Conservation (phyloP, 2,797 vertebrate species). For the Sylvilagus floridanus region DNA sequence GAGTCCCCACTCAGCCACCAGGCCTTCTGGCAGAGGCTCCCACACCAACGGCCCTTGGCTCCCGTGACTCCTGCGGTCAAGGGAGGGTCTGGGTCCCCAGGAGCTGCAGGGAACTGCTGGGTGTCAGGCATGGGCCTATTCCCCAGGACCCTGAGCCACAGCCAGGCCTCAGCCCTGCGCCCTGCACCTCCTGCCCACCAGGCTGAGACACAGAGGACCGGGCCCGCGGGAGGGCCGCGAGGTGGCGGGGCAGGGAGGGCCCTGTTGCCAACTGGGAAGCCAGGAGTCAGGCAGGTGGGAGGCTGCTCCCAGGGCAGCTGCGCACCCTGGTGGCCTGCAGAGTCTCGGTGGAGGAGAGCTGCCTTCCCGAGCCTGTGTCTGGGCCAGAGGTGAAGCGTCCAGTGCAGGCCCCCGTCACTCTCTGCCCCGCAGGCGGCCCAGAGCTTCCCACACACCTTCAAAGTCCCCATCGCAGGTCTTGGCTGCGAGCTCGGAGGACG, state of each 20-base stretch:
- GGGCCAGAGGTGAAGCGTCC: not conserved
- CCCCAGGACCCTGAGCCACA: not conserved
- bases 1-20: too few species aligned
- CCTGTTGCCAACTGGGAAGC: not conserved
- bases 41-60: not conserved
- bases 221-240: not conserved
- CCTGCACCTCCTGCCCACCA: not conserved
- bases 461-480: slow-evolving; percentile 96
- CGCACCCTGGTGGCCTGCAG: not conserved
- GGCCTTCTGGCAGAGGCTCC: not conserved
- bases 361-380: not conserved
- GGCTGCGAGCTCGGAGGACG: slow-evolving; percentile 95
- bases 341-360: not conserved
- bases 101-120: not conserved
- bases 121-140: too few species aligned
- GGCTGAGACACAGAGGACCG: not conserved
- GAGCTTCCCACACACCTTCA: slow-evolving; percentile 91
- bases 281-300: not conserved
- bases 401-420: not conserved
- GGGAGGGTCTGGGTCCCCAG: too few species aligned
- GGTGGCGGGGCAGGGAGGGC: not conserved
- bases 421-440: not conserved
- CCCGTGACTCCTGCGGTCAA: too few species aligned
- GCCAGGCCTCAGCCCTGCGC: too few species aligned
- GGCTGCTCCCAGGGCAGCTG: not conserved